These are phyloP conservation scores for Epiblema foenella DNA, from an alignment of 2,888 invertebrate species.

Conservation along the genomic window DNA sequence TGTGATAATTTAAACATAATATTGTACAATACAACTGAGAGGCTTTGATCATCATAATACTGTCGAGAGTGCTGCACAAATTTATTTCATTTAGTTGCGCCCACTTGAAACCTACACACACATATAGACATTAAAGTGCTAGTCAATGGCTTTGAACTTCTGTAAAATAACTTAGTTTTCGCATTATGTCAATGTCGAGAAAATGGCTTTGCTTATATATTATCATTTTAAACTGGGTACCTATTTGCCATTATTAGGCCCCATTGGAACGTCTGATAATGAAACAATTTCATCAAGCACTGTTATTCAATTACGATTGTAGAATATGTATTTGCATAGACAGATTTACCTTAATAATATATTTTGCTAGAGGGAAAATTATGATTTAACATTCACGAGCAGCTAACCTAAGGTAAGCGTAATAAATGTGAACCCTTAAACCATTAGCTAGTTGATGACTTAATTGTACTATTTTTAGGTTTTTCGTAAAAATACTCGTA, in stretches of 20 bases:
- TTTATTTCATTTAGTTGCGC: conserved; percentile 27
- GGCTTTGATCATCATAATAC: conserved; percentile 32
- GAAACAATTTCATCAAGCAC: not conserved
- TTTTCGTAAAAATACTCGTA: no score
- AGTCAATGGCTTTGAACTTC: conserved; percentile 32
- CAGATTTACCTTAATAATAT: not conserved
- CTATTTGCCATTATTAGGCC: not conserved
- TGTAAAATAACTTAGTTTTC: conserved; percentile 23
- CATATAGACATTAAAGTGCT: conserved; percentile 34
- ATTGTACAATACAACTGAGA: conserved; percentile 7
- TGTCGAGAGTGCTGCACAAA: conserved; percentile 24
- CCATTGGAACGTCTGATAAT: not conserved
- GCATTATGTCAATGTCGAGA: conserved; percentile 28
- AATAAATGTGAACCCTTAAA: no score
- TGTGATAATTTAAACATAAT: not conserved
- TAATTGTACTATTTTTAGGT: no score
- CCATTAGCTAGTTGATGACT: no score
- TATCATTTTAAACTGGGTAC: not conserved
- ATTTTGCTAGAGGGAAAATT: no score
- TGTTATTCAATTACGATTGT: not conserved
- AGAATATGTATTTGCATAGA: not conserved
- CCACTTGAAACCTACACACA: conserved; percentile 25
- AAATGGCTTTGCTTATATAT: conserved; percentile 6
- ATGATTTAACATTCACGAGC: no score
- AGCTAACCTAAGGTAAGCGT: no score